These are phyloP conservation scores for Pluvialis apricaria DNA, from an alignment of 2,113 vertebrate species.

Conservation along the genomic window DNA sequence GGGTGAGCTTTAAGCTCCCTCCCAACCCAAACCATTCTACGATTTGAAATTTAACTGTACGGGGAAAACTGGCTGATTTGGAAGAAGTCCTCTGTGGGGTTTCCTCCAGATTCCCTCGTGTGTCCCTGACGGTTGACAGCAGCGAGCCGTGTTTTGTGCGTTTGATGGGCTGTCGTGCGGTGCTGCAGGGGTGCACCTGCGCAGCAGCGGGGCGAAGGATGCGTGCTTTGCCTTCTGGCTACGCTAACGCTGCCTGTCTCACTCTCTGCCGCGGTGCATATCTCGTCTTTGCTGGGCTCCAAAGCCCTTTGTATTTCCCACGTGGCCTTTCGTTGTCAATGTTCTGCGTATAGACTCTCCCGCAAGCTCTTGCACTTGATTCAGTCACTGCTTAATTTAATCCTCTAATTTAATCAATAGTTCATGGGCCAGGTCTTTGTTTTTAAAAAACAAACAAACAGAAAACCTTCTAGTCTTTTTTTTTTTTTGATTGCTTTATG, in stretches of 20 bases:
- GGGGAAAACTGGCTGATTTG: background rate
- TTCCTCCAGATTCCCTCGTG: background rate
- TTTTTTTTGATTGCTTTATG: background rate
- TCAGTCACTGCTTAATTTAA: conserved; percentile 40
- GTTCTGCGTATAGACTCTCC: background rate
- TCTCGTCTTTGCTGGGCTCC: background rate
- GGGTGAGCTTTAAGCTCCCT: too few species aligned
- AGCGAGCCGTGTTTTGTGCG: rapidly evolving
- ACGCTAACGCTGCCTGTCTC: background rate
- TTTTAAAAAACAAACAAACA: conserved; percentile 22
- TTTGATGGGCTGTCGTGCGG: background rate
- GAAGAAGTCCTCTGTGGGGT: background rate
- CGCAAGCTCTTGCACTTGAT: background rate
- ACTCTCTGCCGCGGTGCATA: background rate
- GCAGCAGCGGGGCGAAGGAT: background rate
- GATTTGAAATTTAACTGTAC: background rate
- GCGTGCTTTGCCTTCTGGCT: background rate
- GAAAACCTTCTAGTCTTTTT: background rate
- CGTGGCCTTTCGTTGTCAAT: rapidly evolving
- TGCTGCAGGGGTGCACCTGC: rapidly evolving
- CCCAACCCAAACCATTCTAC: too few species aligned
- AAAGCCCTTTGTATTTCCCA: background rate
- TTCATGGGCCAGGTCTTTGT: background rate
- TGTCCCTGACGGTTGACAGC: rapidly evolving
- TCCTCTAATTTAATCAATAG: conserved; percentile 43